Percentiles rank a stretch among this genome's conserved stretches.
These are phyloP conservation scores for Microcebus murinus DNA, from an alignment of 2,113 vertebrate species.

Conservation along the genomic window DNA sequence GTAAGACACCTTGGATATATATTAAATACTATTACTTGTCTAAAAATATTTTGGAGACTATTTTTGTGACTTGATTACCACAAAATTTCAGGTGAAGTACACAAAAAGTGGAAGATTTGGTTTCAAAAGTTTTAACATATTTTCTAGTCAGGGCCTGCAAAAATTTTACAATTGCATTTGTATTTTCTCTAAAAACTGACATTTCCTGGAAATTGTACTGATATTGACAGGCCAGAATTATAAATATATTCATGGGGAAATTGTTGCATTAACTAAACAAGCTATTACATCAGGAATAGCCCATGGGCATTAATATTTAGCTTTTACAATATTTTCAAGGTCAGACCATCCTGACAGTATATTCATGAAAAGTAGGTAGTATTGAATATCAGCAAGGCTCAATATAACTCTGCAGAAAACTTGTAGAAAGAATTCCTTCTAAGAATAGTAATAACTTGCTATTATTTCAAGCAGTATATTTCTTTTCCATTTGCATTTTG, in stretches of 20 bases:
- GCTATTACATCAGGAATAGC: constrained; percentile 55
- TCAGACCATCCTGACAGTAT: neutral
- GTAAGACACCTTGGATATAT: constrained; percentile 6
- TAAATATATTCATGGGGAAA: constrained; percentile 82
- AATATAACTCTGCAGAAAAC: neutral
- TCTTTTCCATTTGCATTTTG: neutral
- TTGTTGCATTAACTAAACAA: constrained; percentile 70
- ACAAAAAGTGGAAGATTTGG: constrained; percentile 61
- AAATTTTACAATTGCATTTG: constrained; percentile 78
- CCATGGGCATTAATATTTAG: neutral
- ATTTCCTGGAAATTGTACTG: constrained; percentile 62
- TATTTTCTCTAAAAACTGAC: constrained; percentile 72
- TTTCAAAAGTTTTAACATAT: constrained; percentile 77
- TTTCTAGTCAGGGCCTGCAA: constrained; percentile 74
- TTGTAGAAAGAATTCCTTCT: neutral
- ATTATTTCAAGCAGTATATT: neutral
- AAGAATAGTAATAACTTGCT: neutral
- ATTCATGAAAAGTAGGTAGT: neutral
- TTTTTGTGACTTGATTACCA: constrained; percentile 63
- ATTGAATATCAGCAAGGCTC: neutral
- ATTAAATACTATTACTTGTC: constrained; percentile 38
- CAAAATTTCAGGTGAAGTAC: constrained; percentile 68
- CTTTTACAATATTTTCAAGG: constrained; percentile 48
- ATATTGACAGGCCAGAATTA: constrained; percentile 65
- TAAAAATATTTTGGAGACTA: constrained; percentile 67